These are phyloP conservation scores for Aleiodes leptofemur DNA, from an alignment of 2,888 invertebrate genomes.

Conservation along the genomic window DNA sequence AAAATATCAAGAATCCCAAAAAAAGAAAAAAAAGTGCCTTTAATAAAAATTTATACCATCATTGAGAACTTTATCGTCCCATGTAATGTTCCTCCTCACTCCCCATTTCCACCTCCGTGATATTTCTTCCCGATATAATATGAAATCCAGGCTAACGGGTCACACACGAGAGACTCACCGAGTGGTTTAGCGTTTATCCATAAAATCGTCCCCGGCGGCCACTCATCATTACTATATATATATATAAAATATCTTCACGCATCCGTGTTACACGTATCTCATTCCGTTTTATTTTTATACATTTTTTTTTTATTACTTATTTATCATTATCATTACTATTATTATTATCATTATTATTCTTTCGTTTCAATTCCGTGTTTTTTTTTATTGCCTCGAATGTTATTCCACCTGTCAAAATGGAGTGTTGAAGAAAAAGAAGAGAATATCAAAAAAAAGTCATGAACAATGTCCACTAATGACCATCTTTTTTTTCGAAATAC, in stretches of 20 bases:
- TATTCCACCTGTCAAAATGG: neutral
- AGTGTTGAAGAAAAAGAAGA: too few relatives aligned
- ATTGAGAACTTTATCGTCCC: conserved; percentile 14
- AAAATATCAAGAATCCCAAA: neutral
- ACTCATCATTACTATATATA: conserved; percentile 31
- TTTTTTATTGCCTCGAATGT: neutral
- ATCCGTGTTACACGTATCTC: conserved; percentile 38
- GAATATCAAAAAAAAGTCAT: too few relatives aligned
- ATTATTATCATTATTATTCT: neutral
- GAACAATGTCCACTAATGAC: neutral
- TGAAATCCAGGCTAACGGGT: conserved; percentile 56
- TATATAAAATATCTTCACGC: conserved; percentile 39
- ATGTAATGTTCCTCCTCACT: neutral
- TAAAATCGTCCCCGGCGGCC: conserved; percentile 49
- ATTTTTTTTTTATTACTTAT: neutral
- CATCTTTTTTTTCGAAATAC: conserved; percentile 1
- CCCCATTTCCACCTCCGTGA: neutral
- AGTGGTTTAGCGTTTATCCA: conserved; percentile 51
- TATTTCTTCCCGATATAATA: conserved; percentile 42
- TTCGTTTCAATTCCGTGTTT: neutral
- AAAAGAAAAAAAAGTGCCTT: neutral
- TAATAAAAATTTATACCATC: conserved; percentile 18
- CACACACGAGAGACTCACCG: conserved; percentile 42
- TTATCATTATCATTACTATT: neutral
- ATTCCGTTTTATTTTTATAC: neutral